Evolutionary conservation across 2,888 invertebrate species (phyloP), one percentile per base, ranked within the genome.

Genomic region (Lydus trimaculatus): DNA sequence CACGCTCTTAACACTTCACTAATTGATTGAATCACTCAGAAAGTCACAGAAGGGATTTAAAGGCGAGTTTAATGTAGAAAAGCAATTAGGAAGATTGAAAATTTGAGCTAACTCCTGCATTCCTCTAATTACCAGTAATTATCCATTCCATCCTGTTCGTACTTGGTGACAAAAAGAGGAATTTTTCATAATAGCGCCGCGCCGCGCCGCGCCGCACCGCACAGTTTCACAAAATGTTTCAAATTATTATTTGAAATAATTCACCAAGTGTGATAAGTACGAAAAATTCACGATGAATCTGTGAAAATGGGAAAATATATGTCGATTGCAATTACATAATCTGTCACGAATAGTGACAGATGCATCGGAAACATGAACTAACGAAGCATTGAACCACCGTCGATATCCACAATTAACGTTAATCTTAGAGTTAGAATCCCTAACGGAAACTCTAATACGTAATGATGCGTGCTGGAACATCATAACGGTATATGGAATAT

Each of bases 361-460:
- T 75, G 73, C 70, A 65, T 66, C 71, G 73, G 72, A 75, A 76
- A 75, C 72, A 70, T 62, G 65, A 69, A 65, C 74, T 76, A 76
- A 76, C 76, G 76, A 76, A 76, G 71, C 76, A 73, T 75, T 74
- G 75, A 74, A 76, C 74, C 69, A 68, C 71, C 72, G 72, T 67
- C 72, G 76, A 75, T 75, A 73, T 75, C 76, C 75, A 75, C 75
- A 75, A 76, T 76, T 76, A 73, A 72, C 73, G 67, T 69, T 72
- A 71, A 72, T 74, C 74, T 74, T 70, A 66, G 52, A 58, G 63
- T 63, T 70, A 17, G 63, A 65, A 75, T 76, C 80, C 79, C 76
- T 72, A 72, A 73, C 79, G 81, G 81, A 81, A 80, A 76, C 80
- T 75, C 78, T 76, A 80, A 80, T 77, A 80, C 79, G 81, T 81